Evolutionary conservation across 2,113 vertebrate species (phyloP).

Genomic region (Mesitornis unicolor): DNA sequence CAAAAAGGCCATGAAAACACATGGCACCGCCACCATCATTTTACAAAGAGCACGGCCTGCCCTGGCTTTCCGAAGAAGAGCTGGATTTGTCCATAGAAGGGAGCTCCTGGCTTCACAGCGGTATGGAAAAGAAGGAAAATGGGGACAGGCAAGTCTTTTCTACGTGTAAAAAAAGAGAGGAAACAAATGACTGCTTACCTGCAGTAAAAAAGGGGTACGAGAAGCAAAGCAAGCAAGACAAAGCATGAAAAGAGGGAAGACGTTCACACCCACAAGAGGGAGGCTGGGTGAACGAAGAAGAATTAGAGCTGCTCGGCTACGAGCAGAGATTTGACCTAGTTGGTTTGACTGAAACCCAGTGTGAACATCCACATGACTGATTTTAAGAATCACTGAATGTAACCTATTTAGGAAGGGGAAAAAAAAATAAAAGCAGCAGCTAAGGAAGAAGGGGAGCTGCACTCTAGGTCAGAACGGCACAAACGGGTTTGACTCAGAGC

Average conservation of each 20-base stretch:
- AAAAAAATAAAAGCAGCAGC: background rate
- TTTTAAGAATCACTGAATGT: constrained; percentile 20
- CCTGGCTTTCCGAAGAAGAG: background rate
- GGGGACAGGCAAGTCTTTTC: background rate
- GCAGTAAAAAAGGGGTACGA: background rate
- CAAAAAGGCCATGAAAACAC: background rate
- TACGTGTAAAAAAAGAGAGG: background rate
- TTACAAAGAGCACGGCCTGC: background rate
- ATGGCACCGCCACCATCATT: background rate
- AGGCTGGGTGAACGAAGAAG: background rate
- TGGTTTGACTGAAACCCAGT: constrained; percentile 22
- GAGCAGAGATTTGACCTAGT: constrained; percentile 40
- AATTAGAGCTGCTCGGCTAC: background rate
- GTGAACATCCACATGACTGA: constrained; percentile 40
- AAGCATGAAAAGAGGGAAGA: background rate
- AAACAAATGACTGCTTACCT: background rate
- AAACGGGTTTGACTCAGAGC: background rate
- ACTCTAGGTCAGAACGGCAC: background rate
- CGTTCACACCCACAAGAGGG: background rate
- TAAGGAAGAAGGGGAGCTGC: background rate
- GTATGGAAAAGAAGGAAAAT: background rate
- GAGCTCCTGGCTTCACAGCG: background rate
- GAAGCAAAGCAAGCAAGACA: background rate
- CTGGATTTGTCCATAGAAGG: background rate
- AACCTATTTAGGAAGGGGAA: background rate